Evolutionary conservation across 2,797 vertebrate genomes (phyloP).

Genomic region (Gymnoscopelus microlampas): DNA sequence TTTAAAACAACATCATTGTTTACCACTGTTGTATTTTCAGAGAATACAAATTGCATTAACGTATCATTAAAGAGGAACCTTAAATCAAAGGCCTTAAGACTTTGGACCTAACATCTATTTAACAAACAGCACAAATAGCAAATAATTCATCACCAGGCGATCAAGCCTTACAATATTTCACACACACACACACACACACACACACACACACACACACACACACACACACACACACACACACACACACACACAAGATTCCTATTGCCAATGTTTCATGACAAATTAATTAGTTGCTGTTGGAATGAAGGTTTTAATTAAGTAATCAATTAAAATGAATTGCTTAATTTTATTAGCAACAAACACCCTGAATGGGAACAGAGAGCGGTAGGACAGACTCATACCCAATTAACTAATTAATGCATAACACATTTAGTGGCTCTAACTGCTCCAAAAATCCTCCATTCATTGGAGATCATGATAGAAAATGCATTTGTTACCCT

Average conservation of each 20-base stretch:
- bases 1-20: constrained; percentile 59
- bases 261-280: constrained; percentile 90
- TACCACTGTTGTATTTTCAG: constrained; percentile 52
- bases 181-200: neutral
- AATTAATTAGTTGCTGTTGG: constrained; percentile 92
- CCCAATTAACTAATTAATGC: constrained; percentile 96
- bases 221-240: constrained; percentile 32
- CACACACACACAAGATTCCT: constrained; percentile 64
- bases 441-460: constrained; percentile 94
- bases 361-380: constrained; percentile 73
- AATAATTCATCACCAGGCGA: constrained; percentile 20
- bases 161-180: constrained; percentile 28
- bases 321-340: constrained; percentile 91
- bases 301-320: constrained; percentile 95
- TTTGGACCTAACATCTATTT: too few relatives aligned
- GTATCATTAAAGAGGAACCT: constrained; percentile 72
- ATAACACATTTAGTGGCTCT: constrained; percentile 92
- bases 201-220: constrained; percentile 11
- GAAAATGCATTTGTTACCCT: constrained; percentile 91
- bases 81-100: constrained; percentile 52
- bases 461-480: constrained; percentile 81
- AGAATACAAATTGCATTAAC: constrained; percentile 77
- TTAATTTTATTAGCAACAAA: constrained; percentile 84
- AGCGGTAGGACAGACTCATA: constrained; percentile 85
- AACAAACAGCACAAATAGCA: too few relatives aligned